Evolutionary conservation across 1,140 invertebrate genomes (phyloP), one percentile per base, ranked within the genome.

Genomic region (Choristoneura fumiferana): DNA sequence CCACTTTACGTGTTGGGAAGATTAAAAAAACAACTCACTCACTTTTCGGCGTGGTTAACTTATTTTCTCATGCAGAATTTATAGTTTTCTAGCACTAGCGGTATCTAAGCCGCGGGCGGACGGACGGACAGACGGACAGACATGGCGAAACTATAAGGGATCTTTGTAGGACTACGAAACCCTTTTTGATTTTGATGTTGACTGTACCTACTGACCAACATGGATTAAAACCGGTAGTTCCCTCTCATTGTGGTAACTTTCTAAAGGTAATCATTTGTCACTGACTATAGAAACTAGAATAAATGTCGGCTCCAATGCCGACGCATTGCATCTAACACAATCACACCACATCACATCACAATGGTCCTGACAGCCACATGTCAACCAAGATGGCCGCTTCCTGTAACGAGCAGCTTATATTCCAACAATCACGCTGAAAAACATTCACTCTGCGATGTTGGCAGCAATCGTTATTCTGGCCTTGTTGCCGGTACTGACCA

Each of bases 361-460:
- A 49, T 52, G 12, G 22, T 29, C 18, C 29, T 72, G 78, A 62
- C 76, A 69, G 60, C 73, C 72, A 77, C 33, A 39, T 76, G 76
- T 78, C 83, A 77, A 43, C n/a, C 1, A 53, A 72, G 75, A 79
- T 73, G 36, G 69, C 58, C 36, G 64, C 63, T 75, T 86, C 80
- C 83, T 76, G 70, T 61, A 8, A 36, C 22, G 6, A 56, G 22
- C 15, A 45, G 61, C 69, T 78, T 66, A 49, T 68, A 73, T 55
- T 70, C 36, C 39, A 54, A 9, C 8, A 15, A 9, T 33, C 17
- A 34, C 1, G 1, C 14, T 38, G 29, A 5, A 52, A 22, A 43
- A 29, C 33, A 54, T 36, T 33, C 33, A 39, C 39, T 18, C n/a
- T 39, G 63, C 65, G 34, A 77, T 78, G 73, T 54, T 67, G 40